Evolutionary conservation across 2,888 invertebrate genomes (phyloP).

Genomic region (Drosophila histrio): DNA sequence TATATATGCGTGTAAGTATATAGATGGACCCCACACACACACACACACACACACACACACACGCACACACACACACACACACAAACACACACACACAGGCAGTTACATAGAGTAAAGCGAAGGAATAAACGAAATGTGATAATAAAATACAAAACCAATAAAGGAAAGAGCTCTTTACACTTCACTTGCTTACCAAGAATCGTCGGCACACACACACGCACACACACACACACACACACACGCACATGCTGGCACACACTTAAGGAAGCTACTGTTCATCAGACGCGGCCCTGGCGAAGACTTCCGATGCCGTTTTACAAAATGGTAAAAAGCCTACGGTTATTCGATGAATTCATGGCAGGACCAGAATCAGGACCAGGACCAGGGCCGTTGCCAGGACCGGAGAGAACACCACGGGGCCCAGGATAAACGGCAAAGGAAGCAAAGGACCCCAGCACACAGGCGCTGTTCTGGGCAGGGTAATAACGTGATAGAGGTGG

Average conservation of each 20-base stretch:
- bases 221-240: conserved; percentile 10
- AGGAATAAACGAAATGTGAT: conserved; percentile 81
- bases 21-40: conserved; percentile 52
- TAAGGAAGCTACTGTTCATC: conserved; percentile 53
- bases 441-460: background rate
- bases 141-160: conserved; percentile 83
- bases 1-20: conserved; percentile 17
- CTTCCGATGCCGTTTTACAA: conserved; percentile 71
- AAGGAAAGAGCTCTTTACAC: conserved; percentile 83
- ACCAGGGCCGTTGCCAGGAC: conserved; percentile 4
- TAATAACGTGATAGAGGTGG: conserved; percentile 22
- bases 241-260: conserved; percentile 24
- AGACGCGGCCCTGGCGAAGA: conserved; percentile 51
- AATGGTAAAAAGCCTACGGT: conserved; percentile 75
- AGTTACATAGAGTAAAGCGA: conserved; percentile 52
- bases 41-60: conserved; percentile 31
- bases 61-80: conserved; percentile 15
- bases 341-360: conserved; percentile 71
- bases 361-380: conserved; percentile 39
- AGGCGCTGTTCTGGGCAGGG: conserved; percentile 17
- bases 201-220: conserved; percentile 47
- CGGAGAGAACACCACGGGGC: background rate
- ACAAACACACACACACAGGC: conserved; percentile 23
- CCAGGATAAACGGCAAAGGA: background rate
- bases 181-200: conserved; percentile 81